These are phyloP conservation scores for Coccyzus lansbergi DNA, from an alignment of 2,797 vertebrate species.

Conservation along the genomic window DNA sequence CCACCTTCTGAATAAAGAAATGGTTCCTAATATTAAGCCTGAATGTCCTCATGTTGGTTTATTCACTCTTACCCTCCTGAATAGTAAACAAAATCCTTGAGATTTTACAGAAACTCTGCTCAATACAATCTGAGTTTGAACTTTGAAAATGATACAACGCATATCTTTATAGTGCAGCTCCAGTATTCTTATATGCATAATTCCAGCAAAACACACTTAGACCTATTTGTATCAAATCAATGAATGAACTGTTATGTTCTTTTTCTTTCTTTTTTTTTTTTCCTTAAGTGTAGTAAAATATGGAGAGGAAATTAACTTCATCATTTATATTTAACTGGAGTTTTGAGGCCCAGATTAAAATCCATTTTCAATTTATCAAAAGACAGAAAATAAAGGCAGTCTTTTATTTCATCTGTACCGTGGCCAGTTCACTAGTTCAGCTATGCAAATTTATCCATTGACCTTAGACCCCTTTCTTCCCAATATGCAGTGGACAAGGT, in stretches of 20 bases:
- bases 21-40: neutral
- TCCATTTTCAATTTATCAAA: neutral
- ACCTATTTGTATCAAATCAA: conserved; percentile 20
- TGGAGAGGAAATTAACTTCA: neutral
- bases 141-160: conserved; percentile 48
- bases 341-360: neutral
- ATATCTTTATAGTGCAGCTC: conserved; percentile 33
- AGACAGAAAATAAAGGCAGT: neutral
- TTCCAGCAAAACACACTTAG: neutral
- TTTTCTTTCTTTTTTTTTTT: neutral
- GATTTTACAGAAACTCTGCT: conserved; percentile 45
- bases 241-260: neutral
- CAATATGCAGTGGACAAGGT: neutral
- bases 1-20: neutral
- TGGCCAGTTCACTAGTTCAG: neutral
- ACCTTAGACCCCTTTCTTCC: neutral
- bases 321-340: conserved; percentile 11
- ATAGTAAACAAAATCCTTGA: conserved; percentile 26
- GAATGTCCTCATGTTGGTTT: neutral
- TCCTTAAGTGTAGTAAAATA: neutral
- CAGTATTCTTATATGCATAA: neutral
- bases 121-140: conserved; percentile 46
- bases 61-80: neutral
- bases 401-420: neutral
- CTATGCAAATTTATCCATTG: neutral